Conservation (phyloP, 37 sponge, comb jelly and placozoan genomes). For the Corticium candelabrum region DNA sequence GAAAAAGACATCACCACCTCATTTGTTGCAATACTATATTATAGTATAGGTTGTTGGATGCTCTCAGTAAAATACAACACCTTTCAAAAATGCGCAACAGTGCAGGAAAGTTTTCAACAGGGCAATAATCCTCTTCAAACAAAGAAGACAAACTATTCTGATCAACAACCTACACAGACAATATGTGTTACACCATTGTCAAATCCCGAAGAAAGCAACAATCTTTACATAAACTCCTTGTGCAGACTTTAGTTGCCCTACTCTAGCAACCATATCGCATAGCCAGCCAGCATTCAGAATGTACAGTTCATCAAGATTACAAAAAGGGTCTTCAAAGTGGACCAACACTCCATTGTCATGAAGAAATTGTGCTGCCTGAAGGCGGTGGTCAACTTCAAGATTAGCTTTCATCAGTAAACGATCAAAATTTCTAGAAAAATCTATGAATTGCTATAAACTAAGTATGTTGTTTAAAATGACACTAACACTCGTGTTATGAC, state of each 20-base stretch:
- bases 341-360: neutral
- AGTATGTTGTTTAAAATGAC: neutral
- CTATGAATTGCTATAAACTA: neutral
- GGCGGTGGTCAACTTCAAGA: neutral
- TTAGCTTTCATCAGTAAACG: neutral
- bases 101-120: too few relatives aligned
- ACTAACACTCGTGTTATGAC: neutral
- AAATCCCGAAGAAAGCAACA: too few relatives aligned
- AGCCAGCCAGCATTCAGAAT: neutral
- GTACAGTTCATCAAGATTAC: neutral
- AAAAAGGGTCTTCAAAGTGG: neutral
- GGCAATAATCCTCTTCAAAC: too few relatives aligned
- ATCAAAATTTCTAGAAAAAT: neutral
- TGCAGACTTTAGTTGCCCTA: too few relatives aligned
- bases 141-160: too few relatives aligned
- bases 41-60: too few relatives aligned
- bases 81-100: neutral
- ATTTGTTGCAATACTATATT: too few relatives aligned
- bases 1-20: too few relatives aligned
- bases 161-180: too few relatives aligned
- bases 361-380: neutral
- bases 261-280: neutral
- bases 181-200: too few relatives aligned
- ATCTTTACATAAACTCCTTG: too few relatives aligned
- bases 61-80: too few relatives aligned